A percentile compares a stretch with the other conserved stretches of the same genome.
Conservation (phyloP, 2,888 invertebrate species). For the Bombyx huttoni region DNA sequence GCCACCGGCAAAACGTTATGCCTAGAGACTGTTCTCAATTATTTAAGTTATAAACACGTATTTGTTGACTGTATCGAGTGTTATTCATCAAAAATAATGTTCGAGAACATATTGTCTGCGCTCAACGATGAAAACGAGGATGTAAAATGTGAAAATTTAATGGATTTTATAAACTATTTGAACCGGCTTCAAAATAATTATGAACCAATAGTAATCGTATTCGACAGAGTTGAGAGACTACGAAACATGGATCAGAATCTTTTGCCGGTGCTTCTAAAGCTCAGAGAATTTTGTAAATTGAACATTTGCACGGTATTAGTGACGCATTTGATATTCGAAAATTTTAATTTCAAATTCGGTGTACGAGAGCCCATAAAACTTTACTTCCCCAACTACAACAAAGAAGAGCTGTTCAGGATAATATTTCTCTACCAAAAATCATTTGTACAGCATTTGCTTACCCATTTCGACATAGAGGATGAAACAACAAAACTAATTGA, state of each 20-base stretch:
- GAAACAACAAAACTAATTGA: slow-evolving; percentile 36
- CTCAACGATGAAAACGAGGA: slow-evolving; percentile 54
- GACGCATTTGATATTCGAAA: slow-evolving; percentile 85
- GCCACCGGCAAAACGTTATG: slow-evolving; percentile 88
- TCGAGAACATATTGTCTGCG: slow-evolving; percentile 79
- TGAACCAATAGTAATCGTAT: slow-evolving; percentile 75
- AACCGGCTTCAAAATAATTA: slow-evolving; percentile 27
- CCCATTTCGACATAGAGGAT: slow-evolving; percentile 29
- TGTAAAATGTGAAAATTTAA: slow-evolving; percentile 76
- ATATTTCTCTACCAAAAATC: slow-evolving; percentile 47
- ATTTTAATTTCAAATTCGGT: slow-evolving; percentile 80
- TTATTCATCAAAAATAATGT: slow-evolving; percentile 81
- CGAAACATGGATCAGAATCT: slow-evolving; percentile 82
- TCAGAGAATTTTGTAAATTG: slow-evolving; percentile 80
- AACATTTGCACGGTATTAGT: slow-evolving; percentile 84
- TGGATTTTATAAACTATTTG: slow-evolving; percentile 75
- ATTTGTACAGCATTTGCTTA: slow-evolving; percentile 39
- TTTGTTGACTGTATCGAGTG: slow-evolving; percentile 87
- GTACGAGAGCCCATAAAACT: slow-evolving; percentile 80
- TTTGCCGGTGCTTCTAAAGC: slow-evolving; percentile 78
- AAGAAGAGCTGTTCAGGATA: slow-evolving; percentile 74
- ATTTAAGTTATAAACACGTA: slow-evolving; percentile 73
- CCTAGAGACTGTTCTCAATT: slow-evolving; percentile 71
- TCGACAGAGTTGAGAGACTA: slow-evolving; percentile 87
- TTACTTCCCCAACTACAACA: slow-evolving; percentile 86